A percentile compares a stretch with the other conserved stretches of the same genome.
phyloP scores from a whole-genome alignment of 2,888 invertebrate genomes.

The Tipula lateralis region DNA sequence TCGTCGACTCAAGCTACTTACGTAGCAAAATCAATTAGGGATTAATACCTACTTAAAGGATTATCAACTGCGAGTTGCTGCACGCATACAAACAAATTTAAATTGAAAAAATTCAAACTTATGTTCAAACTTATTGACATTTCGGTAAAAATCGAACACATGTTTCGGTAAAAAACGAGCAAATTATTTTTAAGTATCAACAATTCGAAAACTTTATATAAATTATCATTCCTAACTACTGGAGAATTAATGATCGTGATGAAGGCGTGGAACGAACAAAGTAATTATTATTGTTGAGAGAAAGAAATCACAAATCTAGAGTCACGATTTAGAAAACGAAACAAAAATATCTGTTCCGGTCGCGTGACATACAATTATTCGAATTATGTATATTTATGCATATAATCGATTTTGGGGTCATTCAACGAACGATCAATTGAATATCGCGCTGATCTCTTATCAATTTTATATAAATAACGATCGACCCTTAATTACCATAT shows the following conservation, averaged over 20 bases:
- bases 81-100: too few relatives aligned
- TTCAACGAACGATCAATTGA: neutral
- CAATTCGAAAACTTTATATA: neutral
- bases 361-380: neutral
- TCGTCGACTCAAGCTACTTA: too few relatives aligned
- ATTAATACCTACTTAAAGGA: too few relatives aligned
- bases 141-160: too few relatives aligned
- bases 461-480: neutral
- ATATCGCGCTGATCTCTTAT: neutral
- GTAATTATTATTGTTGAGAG: neutral
- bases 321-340: neutral
- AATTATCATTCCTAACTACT: neutral
- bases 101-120: too few relatives aligned
- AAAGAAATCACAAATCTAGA: neutral
- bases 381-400: neutral
- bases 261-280: neutral
- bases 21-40: too few relatives aligned
- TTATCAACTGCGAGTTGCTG: too few relatives aligned
- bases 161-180: too few relatives aligned
- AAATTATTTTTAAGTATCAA: too few relatives aligned
- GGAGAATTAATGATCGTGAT: neutral
- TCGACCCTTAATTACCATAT: neutral
- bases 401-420: neutral
- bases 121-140: too few relatives aligned
- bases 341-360: neutral